Evolutionary conservation across 2,113 vertebrate genomes (phyloP), one percentile per base, ranked within the genome.

Genomic region (Mystacornis crossleyi): DNA sequence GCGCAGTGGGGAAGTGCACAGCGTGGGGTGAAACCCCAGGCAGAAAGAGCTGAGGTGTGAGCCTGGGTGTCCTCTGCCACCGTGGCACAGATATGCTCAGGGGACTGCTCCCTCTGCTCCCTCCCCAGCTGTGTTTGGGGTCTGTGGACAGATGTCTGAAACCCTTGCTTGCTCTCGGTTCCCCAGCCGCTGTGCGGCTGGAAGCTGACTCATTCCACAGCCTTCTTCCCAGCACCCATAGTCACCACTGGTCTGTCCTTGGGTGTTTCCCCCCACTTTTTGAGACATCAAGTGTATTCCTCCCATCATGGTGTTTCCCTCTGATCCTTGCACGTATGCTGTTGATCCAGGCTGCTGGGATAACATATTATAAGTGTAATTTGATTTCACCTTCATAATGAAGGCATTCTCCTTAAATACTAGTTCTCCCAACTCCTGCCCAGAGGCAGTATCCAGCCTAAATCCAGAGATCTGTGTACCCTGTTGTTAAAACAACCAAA

Each of bases 401-500:
- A 55, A 90, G 31, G 34, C 72, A 50, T 75, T 81, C 45, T 86
- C 62, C n/a, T 62, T 81, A 92, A 88, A 60, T 77, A 73, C 54
- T 31, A 81, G 62, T 87, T 84, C 38, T 84, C 50, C 67, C 58
- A 88, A 1, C 62, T 87, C 20, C 60, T 77, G 42, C 51, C 34
- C 75, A 77, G 75, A 83, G 51, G 31, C 34, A 73, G 47, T n/a
- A 86, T 73, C 64, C 81, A 88, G 53, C 58, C 45, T 62, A 66
- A 38, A 88, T 40, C 55, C 64, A 91, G 80, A 89, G 60, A 47
- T 38, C 83, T 93, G 75, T 83, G 89, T 89, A 70, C 80, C 75
- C 89, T 95, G 67, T 90, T 90, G 64, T 97, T 96, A 83, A 93
- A 95, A 74, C 51, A 86, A 43, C 55, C 86, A 14, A 73, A 95